phyloP scores from a whole-genome alignment of 2,797 vertebrate species.

The Buceros bicornis region DNA sequence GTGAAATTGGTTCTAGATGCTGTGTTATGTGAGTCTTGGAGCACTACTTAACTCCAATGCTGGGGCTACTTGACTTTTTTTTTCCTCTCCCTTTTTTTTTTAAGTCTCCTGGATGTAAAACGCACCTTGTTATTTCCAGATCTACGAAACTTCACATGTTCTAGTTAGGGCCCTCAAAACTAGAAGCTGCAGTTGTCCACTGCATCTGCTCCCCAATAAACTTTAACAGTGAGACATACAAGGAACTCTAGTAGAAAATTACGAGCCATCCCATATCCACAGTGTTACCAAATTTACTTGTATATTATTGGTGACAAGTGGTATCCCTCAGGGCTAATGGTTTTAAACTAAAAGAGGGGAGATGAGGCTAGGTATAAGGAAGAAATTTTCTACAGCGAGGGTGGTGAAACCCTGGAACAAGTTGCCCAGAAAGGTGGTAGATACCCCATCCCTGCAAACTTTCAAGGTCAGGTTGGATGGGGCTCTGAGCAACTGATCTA shows the following conservation, averaged over 20 bases:
- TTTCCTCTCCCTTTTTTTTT: neutral
- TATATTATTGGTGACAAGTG: too few species aligned
- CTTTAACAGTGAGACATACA: neutral
- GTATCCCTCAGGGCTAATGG: too few species aligned
- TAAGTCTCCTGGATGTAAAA: neutral
- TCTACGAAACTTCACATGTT: fast-evolving
- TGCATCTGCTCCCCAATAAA: neutral
- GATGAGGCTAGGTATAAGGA: too few species aligned
- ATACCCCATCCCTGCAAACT: too few species aligned
- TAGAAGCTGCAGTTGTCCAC: neutral
- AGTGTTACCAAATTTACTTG: neutral
- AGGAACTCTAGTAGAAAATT: neutral
- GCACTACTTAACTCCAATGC: neutral
- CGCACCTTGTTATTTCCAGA: neutral
- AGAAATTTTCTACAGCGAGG: too few species aligned
- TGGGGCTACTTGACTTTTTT: neutral
- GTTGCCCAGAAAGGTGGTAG: too few species aligned
- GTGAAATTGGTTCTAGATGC: neutral
- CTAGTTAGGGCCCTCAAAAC: neutral
- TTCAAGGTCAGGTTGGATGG: too few species aligned
- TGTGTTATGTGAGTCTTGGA: neutral
- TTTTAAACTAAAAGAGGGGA: too few species aligned
- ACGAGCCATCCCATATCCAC: neutral
- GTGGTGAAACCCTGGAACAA: too few species aligned
- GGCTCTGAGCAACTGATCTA: too few species aligned